Conservation (phyloP, 2,113 vertebrate species). For the Carollia perspicillata region DNA sequence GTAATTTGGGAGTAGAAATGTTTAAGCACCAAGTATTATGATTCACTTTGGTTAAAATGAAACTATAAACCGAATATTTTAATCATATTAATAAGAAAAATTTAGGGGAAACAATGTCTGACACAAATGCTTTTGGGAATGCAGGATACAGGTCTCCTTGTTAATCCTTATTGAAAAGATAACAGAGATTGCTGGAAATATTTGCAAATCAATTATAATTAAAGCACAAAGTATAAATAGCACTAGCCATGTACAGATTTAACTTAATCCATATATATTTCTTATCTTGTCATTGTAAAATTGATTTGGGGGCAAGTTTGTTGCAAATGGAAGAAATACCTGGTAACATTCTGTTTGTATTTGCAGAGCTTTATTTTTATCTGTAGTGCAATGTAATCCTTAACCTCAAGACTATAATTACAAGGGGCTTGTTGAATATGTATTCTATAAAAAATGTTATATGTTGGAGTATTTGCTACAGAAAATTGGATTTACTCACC, state of each 20-base stretch:
- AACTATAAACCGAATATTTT: neutral
- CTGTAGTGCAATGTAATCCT: neutral
- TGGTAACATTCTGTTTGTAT: neutral
- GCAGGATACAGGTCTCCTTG: neutral
- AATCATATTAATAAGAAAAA: neutral
- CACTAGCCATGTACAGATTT: neutral
- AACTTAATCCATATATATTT: neutral
- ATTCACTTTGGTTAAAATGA: neutral
- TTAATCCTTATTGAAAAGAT: neutral
- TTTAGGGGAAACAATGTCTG: neutral
- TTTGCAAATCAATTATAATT: neutral
- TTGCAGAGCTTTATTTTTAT: constrained; percentile 19
- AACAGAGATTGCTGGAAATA: neutral
- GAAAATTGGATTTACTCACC: neutral
- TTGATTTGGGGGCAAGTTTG: neutral
- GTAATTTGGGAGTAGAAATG: neutral
- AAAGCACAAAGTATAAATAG: neutral
- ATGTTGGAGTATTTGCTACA: neutral
- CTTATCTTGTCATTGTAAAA: neutral
- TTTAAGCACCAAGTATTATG: neutral
- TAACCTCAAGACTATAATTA: neutral
- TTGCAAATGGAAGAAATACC: neutral
- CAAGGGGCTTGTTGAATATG: neutral
- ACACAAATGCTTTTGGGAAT: neutral
- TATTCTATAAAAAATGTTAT: constrained; percentile 3